A percentile compares a stretch with the other conserved stretches of the same genome.
Conservation (phyloP, 2,797 vertebrate genomes). For the Lerista edwardsae region DNA sequence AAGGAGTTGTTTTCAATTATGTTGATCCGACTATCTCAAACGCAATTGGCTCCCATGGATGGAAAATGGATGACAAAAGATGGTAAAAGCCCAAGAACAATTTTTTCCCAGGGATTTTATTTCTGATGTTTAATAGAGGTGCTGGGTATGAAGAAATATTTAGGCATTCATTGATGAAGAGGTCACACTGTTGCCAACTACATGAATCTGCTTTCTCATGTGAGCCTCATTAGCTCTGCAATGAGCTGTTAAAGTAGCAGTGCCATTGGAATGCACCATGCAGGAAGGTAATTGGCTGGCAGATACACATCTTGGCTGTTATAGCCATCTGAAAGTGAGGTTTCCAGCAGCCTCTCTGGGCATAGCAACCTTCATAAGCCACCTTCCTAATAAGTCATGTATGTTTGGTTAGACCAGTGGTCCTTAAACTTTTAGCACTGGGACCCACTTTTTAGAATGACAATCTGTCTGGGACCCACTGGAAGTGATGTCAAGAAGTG, state of each 20-base stretch:
- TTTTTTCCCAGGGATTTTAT: constrained; percentile 34
- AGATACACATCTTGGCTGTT: constrained; percentile 50
- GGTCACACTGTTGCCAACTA: constrained; percentile 34
- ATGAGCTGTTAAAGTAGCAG: constrained; percentile 65
- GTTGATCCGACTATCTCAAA: constrained; percentile 20
- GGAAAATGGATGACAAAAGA: constrained; percentile 11
- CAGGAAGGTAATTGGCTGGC: constrained; percentile 56
- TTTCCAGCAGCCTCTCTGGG: constrained; percentile 36
- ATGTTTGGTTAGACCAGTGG: not conserved
- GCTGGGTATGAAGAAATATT: constrained; percentile 50
- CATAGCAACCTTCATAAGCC: constrained; percentile 14
- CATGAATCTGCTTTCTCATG: constrained; percentile 34
- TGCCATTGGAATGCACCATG: constrained; percentile 47
- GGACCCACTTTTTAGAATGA: too few species aligned
- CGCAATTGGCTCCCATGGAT: not conserved
- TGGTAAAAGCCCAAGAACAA: not conserved
- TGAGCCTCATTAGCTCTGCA: constrained; percentile 62
- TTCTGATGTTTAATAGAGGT: constrained; percentile 40
- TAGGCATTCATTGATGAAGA: constrained; percentile 48
- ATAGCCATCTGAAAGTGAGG: constrained; percentile 38
- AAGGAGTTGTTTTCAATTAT: constrained; percentile 3
- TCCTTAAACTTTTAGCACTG: too few species aligned
- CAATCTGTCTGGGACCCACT: too few species aligned
- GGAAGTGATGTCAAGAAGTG: too few species aligned
- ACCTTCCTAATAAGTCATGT: constrained; percentile 1